Evolutionary conservation across 2,888 invertebrate genomes (phyloP), one percentile per base, ranked within the genome.

Genomic region (Cephus runcator): DNA sequence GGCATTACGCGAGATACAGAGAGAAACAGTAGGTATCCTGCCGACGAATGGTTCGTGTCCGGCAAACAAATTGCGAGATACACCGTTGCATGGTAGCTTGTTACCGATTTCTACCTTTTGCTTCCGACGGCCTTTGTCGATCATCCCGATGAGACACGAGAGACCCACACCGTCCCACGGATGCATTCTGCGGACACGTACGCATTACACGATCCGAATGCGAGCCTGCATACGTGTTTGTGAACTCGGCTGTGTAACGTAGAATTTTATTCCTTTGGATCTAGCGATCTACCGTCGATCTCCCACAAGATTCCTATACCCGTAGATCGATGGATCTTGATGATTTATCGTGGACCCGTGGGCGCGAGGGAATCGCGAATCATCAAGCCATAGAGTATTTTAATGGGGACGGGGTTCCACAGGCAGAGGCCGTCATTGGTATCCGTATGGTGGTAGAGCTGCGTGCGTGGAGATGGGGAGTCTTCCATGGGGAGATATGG

Each of bases 21-120:
- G 12, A 71, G 71, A 34, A 71, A 34, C 71, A 71, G 71, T 31
- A 71, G 71, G 33, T 34, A 87, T 87, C 86, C 84, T 81, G 88
- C 88, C 89, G 90, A 91, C 89, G 91, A 90, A 90, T 91, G 90
- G 90, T 88, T 56, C 88, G 87, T 90, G 90, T 89, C 89, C 85
- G 87, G 89, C 89, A 91, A 91, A 91, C 91, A 91, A 91, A 91
- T 91, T 91, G 91, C 90, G 80, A 88, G 90, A 90, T 90, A 90
- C 86, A 85, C 87, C 86, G 84, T 85, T 82, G 87, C 85, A 84
- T 87, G 90, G 89, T 90, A 90, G 88, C 88, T 87, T 85, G 86
- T 89, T 87, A 86, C 86, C 84, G 78, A 81, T 34, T 80, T 82
- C 77, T 77, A 82, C 78, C 82, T 80, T 80, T 74, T 56, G 56